A percentile compares a stretch with the other conserved stretches of the same genome.
phyloP scores from a whole-genome alignment of 2,888 invertebrate species.

The Punctoribates punctum region DNA sequence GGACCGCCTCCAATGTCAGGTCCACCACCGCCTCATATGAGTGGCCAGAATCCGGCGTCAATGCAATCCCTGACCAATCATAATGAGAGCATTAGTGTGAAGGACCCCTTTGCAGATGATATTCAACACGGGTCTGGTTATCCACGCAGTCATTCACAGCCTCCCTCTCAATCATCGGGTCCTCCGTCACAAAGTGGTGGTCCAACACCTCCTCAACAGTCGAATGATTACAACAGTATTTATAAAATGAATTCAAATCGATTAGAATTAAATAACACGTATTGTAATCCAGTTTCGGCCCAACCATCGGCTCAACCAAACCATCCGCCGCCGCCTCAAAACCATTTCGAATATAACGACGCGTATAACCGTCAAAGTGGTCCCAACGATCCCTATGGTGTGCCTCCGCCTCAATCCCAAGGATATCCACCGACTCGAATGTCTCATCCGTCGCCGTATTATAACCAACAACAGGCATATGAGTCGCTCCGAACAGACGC shows the following conservation, averaged over 20 bases:
- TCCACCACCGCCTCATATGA: background rate
- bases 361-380: slow-evolving; percentile 15
- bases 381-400: slow-evolving; percentile 45
- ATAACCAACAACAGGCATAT: slow-evolving; percentile 28
- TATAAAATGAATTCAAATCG: background rate
- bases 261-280: background rate
- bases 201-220: slow-evolving; percentile 39
- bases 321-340: slow-evolving; percentile 3
- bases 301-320: slow-evolving; percentile 15
- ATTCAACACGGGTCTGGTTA: slow-evolving; percentile 38
- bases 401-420: slow-evolving; percentile 44
- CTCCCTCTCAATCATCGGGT: slow-evolving; percentile 39
- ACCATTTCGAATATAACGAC: slow-evolving; percentile 31
- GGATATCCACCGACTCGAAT: slow-evolving; percentile 46
- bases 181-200: slow-evolving; percentile 46
- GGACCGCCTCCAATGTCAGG: slow-evolving; percentile 19
- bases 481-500: background rate
- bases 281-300: slow-evolving; percentile 20
- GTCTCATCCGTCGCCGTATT: slow-evolving; percentile 24
- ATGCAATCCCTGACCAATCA: slow-evolving; percentile 29
- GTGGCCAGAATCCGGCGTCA: slow-evolving; percentile 11
- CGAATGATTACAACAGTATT: slow-evolving; percentile 29
- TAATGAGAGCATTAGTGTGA: slow-evolving; percentile 44
- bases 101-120: slow-evolving; percentile 48
- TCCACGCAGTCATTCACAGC: background rate